Evolutionary conservation across 2,113 vertebrate species (phyloP).

Genomic region (Cairina moschata): DNA sequence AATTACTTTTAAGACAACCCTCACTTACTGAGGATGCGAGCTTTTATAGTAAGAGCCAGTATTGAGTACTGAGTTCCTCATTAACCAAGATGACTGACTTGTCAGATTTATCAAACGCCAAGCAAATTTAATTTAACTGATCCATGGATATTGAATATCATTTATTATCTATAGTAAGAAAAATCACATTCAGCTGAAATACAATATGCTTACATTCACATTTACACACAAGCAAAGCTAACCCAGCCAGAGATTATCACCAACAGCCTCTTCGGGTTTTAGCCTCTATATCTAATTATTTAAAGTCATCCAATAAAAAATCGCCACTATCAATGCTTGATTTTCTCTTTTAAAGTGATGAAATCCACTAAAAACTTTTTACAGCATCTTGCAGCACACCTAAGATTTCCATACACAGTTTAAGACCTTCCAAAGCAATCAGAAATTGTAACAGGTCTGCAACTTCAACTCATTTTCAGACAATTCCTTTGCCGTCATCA

Average conservation of each 20-base stretch:
- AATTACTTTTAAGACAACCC: background rate
- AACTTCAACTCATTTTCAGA: background rate
- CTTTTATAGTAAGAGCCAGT: background rate
- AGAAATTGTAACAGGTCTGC: background rate
- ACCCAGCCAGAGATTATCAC: background rate
- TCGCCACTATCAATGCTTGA: background rate
- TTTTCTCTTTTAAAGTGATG: background rate
- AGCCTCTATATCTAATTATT: background rate
- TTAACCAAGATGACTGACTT: background rate
- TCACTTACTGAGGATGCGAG: background rate
- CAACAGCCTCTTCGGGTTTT: background rate
- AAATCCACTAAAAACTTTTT: slow-evolving; percentile 28
- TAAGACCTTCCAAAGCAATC: background rate
- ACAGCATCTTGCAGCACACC: background rate
- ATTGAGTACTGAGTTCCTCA: background rate
- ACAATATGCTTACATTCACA: background rate
- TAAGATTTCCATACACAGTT: background rate
- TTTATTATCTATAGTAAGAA: background rate
- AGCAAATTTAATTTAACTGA: background rate
- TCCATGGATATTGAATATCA: background rate
- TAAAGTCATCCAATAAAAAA: background rate
- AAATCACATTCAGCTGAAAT: background rate
- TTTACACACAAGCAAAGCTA: background rate
- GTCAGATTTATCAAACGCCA: background rate
- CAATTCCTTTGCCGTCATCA: background rate